Percentiles rank a stretch among this genome's conserved stretches.
These are phyloP conservation scores for Tapera naevia DNA, from an alignment of 2,797 vertebrate species.

Conservation along the genomic window DNA sequence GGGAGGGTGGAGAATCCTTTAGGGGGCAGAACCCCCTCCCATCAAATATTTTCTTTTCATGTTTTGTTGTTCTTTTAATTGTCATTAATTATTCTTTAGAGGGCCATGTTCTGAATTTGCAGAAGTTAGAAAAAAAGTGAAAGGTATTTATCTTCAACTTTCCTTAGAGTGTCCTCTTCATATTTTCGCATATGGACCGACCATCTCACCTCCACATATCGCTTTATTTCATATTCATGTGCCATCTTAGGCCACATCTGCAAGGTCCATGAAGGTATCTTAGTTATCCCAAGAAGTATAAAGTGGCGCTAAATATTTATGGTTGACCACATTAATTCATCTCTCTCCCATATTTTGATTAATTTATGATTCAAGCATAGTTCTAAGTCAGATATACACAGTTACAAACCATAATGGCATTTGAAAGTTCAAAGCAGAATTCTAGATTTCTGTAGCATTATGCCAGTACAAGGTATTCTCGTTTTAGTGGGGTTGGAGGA, in stretches of 20 bases:
- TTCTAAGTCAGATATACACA: not conserved
- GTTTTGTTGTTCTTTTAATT: not conserved
- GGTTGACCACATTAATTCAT: not conserved
- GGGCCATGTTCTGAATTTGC: fast-evolving
- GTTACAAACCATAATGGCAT: not conserved
- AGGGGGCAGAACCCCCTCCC: too few species aligned
- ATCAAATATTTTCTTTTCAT: too few species aligned
- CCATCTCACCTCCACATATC: not conserved
- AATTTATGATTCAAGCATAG: not conserved
- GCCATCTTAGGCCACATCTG: not conserved
- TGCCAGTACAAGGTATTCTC: not conserved
- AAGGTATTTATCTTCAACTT: not conserved
- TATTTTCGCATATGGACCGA: not conserved
- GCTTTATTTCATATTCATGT: not conserved
- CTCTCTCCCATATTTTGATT: not conserved
- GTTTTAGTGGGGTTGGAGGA: not conserved
- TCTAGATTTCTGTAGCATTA: not conserved
- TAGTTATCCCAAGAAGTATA: not conserved
- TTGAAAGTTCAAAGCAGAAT: not conserved
- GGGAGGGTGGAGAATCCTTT: not conserved
- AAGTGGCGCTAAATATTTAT: not conserved
- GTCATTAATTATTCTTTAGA: not conserved
- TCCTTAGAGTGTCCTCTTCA: not conserved
- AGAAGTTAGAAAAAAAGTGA: not conserved
- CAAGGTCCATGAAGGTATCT: not conserved